phyloP scores from a whole-genome alignment of 2,888 invertebrate genomes.

The Halictus ligatus region DNA sequence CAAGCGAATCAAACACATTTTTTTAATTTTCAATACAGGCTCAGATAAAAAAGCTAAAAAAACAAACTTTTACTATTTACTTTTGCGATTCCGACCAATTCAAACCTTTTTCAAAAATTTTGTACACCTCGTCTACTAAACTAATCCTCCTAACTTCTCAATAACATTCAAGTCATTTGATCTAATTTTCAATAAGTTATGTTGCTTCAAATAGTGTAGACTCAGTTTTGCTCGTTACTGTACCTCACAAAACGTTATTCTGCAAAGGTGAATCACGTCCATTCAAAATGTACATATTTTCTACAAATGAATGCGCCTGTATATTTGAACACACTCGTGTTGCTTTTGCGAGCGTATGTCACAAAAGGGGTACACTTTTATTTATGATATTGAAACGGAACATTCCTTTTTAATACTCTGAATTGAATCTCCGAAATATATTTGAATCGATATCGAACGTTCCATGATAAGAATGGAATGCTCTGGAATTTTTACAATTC shows the following conservation, averaged over 20 bases:
- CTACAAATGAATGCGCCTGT: constrained; percentile 19
- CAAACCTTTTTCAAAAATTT: too few species aligned
- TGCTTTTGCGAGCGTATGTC: background rate
- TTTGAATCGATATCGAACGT: background rate
- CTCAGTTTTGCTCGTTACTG: too few species aligned
- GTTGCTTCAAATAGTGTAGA: too few species aligned
- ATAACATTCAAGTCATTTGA: too few species aligned
- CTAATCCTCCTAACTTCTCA: too few species aligned
- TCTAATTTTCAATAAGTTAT: too few species aligned
- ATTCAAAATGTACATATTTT: constrained; percentile 16
- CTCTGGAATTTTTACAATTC: background rate
- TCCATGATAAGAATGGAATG: background rate
- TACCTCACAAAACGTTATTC: constrained; percentile 46
- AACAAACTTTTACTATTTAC: too few species aligned
- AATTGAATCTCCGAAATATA: background rate
- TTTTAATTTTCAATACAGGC: too few species aligned
- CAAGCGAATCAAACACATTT: too few species aligned
- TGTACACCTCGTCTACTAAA: too few species aligned
- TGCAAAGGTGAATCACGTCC: constrained; percentile 20
- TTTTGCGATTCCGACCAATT: too few species aligned
- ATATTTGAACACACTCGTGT: constrained; percentile 8
- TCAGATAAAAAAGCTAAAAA: too few species aligned
- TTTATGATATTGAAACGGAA: constrained; percentile 8
- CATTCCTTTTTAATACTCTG: constrained; percentile 28
- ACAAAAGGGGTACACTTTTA: background rate